Conservation (phyloP, 2,113 vertebrate genomes). For the Gobio gobio region DNA sequence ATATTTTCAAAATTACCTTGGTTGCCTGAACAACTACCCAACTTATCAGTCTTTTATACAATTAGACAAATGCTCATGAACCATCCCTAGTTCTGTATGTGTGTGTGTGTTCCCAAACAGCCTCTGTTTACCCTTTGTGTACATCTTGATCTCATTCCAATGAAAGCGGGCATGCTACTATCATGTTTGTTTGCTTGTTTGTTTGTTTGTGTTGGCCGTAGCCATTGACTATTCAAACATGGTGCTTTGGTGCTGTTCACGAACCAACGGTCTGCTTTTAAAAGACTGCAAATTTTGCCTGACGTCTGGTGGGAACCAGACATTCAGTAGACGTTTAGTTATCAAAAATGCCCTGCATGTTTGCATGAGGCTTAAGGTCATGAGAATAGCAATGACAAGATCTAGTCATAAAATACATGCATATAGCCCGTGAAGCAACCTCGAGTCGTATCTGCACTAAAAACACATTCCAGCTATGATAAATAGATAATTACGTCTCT, state of each 20-base stretch:
- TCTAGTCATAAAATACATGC: conserved; percentile 17
- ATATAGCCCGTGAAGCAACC: conserved; percentile 1
- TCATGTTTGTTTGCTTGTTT: not conserved
- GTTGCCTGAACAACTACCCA: not conserved
- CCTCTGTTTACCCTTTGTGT: conserved; percentile 22
- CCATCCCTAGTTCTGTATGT: not conserved
- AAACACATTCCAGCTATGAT: conserved; percentile 11
- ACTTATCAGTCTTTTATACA: not conserved
- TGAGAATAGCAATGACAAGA: conserved; percentile 32
- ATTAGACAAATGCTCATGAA: not conserved
- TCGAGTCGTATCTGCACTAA: not conserved
- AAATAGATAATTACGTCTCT: conserved; percentile 13
- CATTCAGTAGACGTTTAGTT: conserved; percentile 36
- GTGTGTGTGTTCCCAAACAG: not conserved
- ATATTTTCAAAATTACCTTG: not conserved
- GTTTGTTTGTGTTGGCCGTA: conserved; percentile 15
- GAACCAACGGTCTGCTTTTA: conserved; percentile 16
- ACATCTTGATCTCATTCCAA: conserved; percentile 28
- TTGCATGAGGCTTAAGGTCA: conserved; percentile 37
- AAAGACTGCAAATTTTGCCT: conserved; percentile 29
- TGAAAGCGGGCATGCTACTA: not conserved
- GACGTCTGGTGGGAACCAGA: conserved; percentile 2
- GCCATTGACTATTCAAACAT: not conserved
- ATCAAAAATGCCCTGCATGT: conserved; percentile 38
- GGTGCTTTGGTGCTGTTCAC: conserved; percentile 21